Conservation (phyloP, 2,797 vertebrate genomes). For the Rhinogobio ventralis region DNA sequence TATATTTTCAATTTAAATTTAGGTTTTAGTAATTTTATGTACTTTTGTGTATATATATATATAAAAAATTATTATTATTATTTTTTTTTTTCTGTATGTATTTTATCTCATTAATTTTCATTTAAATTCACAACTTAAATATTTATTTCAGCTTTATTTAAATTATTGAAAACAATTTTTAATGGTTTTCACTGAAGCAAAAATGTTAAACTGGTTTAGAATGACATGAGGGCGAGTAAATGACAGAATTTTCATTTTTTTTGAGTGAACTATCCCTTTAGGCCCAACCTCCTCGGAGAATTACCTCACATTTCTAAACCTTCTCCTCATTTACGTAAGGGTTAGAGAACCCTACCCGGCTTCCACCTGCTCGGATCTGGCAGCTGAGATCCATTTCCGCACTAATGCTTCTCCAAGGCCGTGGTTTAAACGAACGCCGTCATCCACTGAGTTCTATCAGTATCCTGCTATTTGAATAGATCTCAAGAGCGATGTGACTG, state of each 20-base stretch:
- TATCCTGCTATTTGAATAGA: conserved; percentile 67
- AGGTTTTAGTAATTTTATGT: background rate
- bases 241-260: background rate
- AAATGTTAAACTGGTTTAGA: background rate
- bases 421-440: conserved; percentile 11
- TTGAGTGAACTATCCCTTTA: background rate
- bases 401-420: conserved; percentile 12
- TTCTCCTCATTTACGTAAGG: background rate
- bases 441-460: conserved; percentile 65
- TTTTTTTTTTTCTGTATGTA: no score
- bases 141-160: background rate
- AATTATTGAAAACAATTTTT: background rate
- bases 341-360: background rate
- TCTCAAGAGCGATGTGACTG: conserved; percentile 58
- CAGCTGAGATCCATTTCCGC: conserved; percentile 56
- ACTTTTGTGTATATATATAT: no score
- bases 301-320: background rate
- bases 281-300: background rate
- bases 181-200: background rate
- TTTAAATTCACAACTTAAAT: background rate
- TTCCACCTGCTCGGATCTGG: conserved; percentile 27
- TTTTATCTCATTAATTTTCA: no score
- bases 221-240: background rate
- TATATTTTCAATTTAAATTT: background rate
- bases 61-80: no score